Evolutionary conservation across 1,140 invertebrate species (phyloP).

Genomic region (Caerostris extrusa): DNA sequence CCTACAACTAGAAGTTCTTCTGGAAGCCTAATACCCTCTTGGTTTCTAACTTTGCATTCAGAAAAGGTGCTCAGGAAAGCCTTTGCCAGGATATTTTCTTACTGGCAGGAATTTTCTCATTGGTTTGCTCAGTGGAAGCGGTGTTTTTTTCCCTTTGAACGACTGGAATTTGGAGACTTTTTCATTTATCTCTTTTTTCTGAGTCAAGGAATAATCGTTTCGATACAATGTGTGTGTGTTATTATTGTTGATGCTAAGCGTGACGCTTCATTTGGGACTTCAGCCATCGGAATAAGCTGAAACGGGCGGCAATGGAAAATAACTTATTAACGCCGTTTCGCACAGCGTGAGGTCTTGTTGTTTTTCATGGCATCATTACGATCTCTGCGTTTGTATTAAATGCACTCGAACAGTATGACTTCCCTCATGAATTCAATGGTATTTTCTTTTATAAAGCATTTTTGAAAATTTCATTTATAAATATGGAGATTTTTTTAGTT

Average conservation of each 20-base stretch:
- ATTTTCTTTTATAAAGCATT: too few species aligned
- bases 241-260: conserved; percentile 14
- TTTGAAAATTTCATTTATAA: too few species aligned
- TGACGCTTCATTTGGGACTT: conserved; percentile 2
- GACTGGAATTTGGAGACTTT: not conserved
- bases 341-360: too few species aligned
- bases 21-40: not conserved
- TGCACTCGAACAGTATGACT: too few species aligned
- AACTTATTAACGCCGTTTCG: conserved; percentile 18
- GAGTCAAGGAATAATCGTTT: too few species aligned
- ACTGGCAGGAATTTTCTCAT: conserved; percentile 27
- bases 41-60: not conserved
- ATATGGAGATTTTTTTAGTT: too few species aligned
- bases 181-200: too few species aligned
- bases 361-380: too few species aligned
- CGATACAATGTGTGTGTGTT: too few species aligned
- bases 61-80: too few species aligned
- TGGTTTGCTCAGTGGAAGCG: conserved; percentile 23
- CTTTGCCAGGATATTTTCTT: not conserved
- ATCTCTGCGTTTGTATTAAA: too few species aligned
- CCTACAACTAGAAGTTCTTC: not conserved
- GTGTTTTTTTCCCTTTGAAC: not conserved
- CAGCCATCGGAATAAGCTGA: conserved; percentile 6
- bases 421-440: too few species aligned
- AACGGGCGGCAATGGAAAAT: conserved; percentile 2